phyloP scores from a whole-genome alignment of 2,797 vertebrate genomes.

The Lithobates sylvaticus region DNA sequence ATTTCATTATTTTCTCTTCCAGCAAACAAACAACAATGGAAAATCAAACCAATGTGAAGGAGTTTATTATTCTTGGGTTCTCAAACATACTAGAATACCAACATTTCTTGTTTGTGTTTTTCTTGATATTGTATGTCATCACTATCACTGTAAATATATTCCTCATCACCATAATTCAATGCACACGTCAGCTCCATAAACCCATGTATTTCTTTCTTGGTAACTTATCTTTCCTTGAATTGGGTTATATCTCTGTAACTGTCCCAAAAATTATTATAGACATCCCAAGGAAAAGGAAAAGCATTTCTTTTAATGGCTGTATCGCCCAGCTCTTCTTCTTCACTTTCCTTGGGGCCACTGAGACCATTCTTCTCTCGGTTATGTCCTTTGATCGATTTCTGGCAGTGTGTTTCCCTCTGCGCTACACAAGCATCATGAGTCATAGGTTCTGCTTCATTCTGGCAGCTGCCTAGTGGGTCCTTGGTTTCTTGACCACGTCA shows the following conservation, averaged over 20 bases:
- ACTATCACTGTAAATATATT: slow-evolving; percentile 40
- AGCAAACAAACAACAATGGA: slow-evolving; percentile 10
- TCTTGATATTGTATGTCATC: slow-evolving; percentile 27
- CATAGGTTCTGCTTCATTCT: slow-evolving; percentile 59
- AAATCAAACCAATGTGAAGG: slow-evolving; percentile 47
- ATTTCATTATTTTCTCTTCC: not conserved
- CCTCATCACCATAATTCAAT: slow-evolving; percentile 29
- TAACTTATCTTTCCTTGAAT: slow-evolving; percentile 66
- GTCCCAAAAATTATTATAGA: slow-evolving; percentile 66
- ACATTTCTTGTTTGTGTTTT: slow-evolving; percentile 23
- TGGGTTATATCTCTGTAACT: slow-evolving; percentile 65
- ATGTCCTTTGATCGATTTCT: slow-evolving; percentile 74
- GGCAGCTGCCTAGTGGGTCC: slow-evolving; percentile 68
- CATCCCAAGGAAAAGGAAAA: slow-evolving; percentile 65
- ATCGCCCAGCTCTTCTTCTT: slow-evolving; percentile 72
- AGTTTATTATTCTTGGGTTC: slow-evolving; percentile 50
- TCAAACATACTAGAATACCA: slow-evolving; percentile 8
- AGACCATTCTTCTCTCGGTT: slow-evolving; percentile 73
- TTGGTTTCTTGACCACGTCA: slow-evolving; percentile 68
- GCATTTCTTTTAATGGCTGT: slow-evolving; percentile 70
- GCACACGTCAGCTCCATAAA: slow-evolving; percentile 58
- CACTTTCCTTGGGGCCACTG: slow-evolving; percentile 71
- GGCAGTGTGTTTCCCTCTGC: slow-evolving; percentile 72
- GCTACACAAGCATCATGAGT: slow-evolving; percentile 71
- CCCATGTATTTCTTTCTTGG: slow-evolving; percentile 67